These are phyloP conservation scores for Luidia sarsii DNA, from an alignment of 53 echinoderm and acorn worm genomes.

Conservation along the genomic window DNA sequence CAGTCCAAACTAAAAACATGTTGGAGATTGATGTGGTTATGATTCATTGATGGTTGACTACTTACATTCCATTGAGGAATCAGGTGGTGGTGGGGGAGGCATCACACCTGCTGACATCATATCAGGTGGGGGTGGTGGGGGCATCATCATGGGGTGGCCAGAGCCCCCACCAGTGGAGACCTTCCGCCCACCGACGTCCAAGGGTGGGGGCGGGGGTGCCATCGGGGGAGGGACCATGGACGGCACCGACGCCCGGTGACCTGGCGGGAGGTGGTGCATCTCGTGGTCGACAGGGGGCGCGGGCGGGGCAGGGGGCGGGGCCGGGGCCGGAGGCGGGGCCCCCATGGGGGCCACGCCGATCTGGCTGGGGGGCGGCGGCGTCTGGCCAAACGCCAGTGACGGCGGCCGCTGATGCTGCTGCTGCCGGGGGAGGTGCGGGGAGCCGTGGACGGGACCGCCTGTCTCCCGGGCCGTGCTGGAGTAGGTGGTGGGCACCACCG, in stretches of 20 bases:
- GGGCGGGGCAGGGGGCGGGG: slow-evolving; percentile 49
- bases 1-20: too few species aligned
- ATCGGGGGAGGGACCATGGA: slow-evolving; percentile 51
- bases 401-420: slow-evolving; percentile 48
- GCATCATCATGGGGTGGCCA: slow-evolving; percentile 33
- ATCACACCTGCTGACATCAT: slow-evolving; percentile 60
- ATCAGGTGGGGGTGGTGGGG: slow-evolving; percentile 66
- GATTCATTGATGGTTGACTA: too few species aligned
- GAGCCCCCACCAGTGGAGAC: background rate
- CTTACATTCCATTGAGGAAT: slow-evolving; percentile 67
- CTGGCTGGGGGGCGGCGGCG: slow-evolving; percentile 53
- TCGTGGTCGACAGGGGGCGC: slow-evolving; percentile 25
- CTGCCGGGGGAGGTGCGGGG: background rate
- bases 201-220: slow-evolving; percentile 66
- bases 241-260: slow-evolving; percentile 20
- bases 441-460: slow-evolving; percentile 2
- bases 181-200: background rate
- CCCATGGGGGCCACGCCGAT: slow-evolving; percentile 15
- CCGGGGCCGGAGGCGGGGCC: slow-evolving; percentile 28
- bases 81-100: slow-evolving; percentile 75
- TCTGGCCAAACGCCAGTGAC: slow-evolving; percentile 42
- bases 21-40: too few species aligned
- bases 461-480: background rate
- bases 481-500: slow-evolving; percentile 31
- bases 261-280: background rate